phyloP scores from a whole-genome alignment of 1,140 invertebrate species.

The Melitaea cinxia region DNA sequence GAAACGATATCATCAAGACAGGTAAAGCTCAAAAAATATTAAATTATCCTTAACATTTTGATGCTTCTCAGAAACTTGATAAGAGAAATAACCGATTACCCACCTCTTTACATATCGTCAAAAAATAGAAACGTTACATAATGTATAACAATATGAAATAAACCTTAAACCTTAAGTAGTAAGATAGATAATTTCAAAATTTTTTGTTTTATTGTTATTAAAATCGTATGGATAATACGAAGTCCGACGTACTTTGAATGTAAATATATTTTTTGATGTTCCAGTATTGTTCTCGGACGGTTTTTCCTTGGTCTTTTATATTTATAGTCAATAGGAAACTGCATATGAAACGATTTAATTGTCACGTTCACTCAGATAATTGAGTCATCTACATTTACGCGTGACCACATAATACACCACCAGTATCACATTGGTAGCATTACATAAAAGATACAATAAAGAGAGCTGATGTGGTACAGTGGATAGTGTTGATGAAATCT shows the following conservation, averaged over 20 bases:
- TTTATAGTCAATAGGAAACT: neutral
- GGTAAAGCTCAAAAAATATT: neutral
- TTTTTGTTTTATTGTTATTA: neutral
- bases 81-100: conserved; percentile 26
- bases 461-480: too few species aligned
- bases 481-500: too few species aligned
- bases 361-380: neutral
- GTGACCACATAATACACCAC: neutral
- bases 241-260: neutral
- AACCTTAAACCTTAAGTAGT: neutral
- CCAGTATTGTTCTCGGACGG: neutral
- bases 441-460: too few species aligned
- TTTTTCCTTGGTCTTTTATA: neutral
- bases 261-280: neutral
- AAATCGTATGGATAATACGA: neutral
- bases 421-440: too few species aligned
- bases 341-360: neutral
- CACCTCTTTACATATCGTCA: conserved; percentile 2
- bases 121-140: conserved; percentile 6
- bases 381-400: neutral
- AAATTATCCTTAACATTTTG: conserved; percentile 27
- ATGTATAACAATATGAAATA: neutral
- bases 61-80: conserved; percentile 14
- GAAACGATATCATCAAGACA: neutral
- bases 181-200: neutral